Percentiles rank a stretch among this genome's conserved stretches.
These are phyloP conservation scores for Drosophila baimaii DNA, from an alignment of 1,140 invertebrate species.

Conservation along the genomic window DNA sequence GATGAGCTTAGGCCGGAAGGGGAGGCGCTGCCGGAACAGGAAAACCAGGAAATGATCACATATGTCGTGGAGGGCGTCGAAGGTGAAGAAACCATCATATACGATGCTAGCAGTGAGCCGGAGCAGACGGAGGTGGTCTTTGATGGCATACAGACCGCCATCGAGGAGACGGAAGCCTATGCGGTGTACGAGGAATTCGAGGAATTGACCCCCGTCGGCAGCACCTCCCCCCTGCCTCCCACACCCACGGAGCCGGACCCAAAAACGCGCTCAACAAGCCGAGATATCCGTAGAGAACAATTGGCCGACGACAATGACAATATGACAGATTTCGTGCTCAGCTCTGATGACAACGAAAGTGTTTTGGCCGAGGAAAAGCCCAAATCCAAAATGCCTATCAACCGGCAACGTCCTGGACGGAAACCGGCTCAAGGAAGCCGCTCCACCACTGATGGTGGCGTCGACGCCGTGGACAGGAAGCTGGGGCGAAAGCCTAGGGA, in stretches of 20 bases:
- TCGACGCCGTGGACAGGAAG: constrained; percentile 37
- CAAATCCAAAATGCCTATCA: constrained; percentile 1
- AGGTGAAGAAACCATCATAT: constrained; percentile 43
- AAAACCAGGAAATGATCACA: background rate
- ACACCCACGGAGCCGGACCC: background rate
- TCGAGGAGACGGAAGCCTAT: constrained; percentile 53
- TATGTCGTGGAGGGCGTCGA: constrained; percentile 30
- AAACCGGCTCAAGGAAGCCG: background rate
- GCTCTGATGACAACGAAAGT: constrained; percentile 49
- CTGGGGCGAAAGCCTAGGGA: constrained; percentile 60
- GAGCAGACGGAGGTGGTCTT: constrained; percentile 41
- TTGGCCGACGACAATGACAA: constrained; percentile 19
- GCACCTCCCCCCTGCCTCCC: background rate
- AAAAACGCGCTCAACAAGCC: constrained; percentile 1
- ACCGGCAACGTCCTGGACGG: constrained; percentile 18
- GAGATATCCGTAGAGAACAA: background rate
- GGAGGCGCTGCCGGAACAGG: constrained; percentile 18
- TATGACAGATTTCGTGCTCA: constrained; percentile 33
- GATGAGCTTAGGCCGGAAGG: constrained; percentile 1
- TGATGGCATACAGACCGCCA: constrained; percentile 35
- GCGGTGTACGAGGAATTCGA: constrained; percentile 65
- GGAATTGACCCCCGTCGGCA: constrained; percentile 30
- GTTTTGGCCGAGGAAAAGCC: constrained; percentile 6
- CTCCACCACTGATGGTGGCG: background rate
- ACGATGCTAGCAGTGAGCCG: constrained; percentile 33